phyloP scores from a whole-genome alignment of 2,888 invertebrate genomes.

The Ligdia adustata region DNA sequence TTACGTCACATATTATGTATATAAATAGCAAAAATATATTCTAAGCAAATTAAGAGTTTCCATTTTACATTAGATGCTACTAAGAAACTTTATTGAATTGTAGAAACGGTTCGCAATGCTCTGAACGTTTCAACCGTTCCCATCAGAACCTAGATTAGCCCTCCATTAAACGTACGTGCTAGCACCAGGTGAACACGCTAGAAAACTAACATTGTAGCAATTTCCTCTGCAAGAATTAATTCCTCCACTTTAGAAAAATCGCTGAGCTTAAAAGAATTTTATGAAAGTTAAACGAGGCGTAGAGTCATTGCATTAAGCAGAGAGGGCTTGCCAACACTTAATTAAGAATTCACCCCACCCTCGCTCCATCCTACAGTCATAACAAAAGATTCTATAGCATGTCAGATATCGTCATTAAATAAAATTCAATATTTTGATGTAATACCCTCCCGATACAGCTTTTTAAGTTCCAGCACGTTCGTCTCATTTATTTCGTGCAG shows the following conservation, averaged over 20 bases:
- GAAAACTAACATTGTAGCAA: constrained; percentile 22
- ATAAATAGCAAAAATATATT: too few species aligned
- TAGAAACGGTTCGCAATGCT: background rate
- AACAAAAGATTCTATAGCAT: constrained; percentile 69
- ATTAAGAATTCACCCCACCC: constrained; percentile 76
- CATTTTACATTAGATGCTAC: background rate
- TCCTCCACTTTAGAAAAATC: constrained; percentile 70
- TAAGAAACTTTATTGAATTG: constrained; percentile 4
- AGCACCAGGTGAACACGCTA: constrained; percentile 11
- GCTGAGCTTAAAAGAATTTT: constrained; percentile 79
- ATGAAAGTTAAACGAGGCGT: constrained; percentile 82
- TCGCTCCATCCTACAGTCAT: constrained; percentile 60
- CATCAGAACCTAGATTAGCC: constrained; percentile 12
- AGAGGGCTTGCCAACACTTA: constrained; percentile 80
- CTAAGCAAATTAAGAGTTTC: too few species aligned
- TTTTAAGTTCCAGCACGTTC: constrained; percentile 52
- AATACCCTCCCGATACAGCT: constrained; percentile 37
- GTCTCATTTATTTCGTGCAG: constrained; percentile 52
- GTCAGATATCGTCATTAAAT: constrained; percentile 69
- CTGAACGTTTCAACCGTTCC: constrained; percentile 5
- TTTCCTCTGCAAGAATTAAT: constrained; percentile 52
- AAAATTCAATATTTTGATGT: constrained; percentile 75
- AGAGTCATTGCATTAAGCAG: constrained; percentile 80
- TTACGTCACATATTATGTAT: too few species aligned
- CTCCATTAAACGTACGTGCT: constrained; percentile 14